Conservation (phyloP, 2,888 invertebrate genomes). For the Halocaridina rubra region DNA sequence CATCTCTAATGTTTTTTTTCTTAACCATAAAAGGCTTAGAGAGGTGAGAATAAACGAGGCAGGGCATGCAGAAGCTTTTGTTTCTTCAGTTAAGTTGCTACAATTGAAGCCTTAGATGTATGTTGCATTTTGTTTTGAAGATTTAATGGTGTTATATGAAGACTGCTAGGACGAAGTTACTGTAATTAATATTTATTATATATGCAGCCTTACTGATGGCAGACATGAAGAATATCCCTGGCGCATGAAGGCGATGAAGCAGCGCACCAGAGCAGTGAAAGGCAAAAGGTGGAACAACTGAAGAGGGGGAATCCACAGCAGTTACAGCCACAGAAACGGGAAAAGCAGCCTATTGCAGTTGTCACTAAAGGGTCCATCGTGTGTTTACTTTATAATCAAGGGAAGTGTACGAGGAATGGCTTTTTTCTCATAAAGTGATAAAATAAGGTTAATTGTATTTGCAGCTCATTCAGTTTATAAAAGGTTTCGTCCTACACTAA, state of each 20-base stretch:
- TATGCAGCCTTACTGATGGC: slow-evolving; percentile 49
- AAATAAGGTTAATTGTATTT: not conserved
- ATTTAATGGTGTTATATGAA: no score
- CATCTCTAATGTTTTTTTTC: no score
- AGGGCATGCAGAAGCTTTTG: no score
- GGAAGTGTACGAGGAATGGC: slow-evolving; percentile 25
- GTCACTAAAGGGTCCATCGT: slow-evolving; percentile 19
- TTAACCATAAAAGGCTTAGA: no score
- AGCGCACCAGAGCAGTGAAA: slow-evolving; percentile 52
- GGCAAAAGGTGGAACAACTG: slow-evolving; percentile 45
- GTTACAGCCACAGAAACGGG: slow-evolving; percentile 41
- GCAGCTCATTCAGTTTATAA: not conserved
- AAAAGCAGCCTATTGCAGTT: slow-evolving; percentile 40
- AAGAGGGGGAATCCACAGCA: slow-evolving; percentile 49
- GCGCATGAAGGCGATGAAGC: slow-evolving; percentile 59
- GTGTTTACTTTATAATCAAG: slow-evolving; percentile 13
- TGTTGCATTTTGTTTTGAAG: no score
- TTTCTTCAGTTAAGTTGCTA: no score
- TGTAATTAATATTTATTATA: not conserved
- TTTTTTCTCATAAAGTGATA: not conserved
- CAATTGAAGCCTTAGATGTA: no score
- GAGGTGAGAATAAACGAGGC: no score
- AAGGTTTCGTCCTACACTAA: not conserved
- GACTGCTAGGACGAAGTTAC: no score
- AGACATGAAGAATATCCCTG: slow-evolving; percentile 39